A percentile compares a stretch with the other conserved stretches of the same genome.
These are phyloP conservation scores for Imbricaverruca yamaguchii DNA, from an alignment of 2,888 invertebrate species.

Conservation along the genomic window DNA sequence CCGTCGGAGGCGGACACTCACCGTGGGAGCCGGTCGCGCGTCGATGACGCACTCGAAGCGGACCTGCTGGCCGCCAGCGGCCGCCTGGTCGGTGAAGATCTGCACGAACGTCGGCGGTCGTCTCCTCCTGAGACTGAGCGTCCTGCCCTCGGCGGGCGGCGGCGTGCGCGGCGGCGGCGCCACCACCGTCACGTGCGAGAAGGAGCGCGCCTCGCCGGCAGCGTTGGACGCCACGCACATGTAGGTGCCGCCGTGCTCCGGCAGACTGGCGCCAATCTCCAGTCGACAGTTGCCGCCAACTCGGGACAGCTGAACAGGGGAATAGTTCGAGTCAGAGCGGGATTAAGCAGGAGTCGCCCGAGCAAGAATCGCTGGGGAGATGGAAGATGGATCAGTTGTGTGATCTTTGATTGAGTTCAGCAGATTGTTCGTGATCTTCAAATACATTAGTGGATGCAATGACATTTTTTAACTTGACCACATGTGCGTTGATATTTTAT, in stretches of 20 bases:
- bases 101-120: slow-evolving; percentile 58
- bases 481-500: too few relatives aligned
- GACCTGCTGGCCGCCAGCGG: slow-evolving; percentile 62
- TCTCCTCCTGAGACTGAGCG: slow-evolving; percentile 6
- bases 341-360: too few relatives aligned
- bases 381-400: too few relatives aligned
- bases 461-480: too few relatives aligned
- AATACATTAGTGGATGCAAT: too few relatives aligned
- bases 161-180: slow-evolving; percentile 29
- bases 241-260: slow-evolving; percentile 69
- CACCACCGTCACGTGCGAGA: slow-evolving; percentile 30
- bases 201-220: slow-evolving; percentile 59
- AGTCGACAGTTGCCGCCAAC: not conserved
- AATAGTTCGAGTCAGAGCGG: not conserved
- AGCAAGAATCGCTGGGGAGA: too few relatives aligned
- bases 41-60: slow-evolving; percentile 58
- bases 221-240: slow-evolving; percentile 58
- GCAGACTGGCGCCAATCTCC: slow-evolving; percentile 57
- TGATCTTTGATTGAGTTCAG: too few relatives aligned
- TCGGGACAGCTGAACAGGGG: slow-evolving; percentile 7
- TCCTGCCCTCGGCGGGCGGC: slow-evolving; percentile 37
- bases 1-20: slow-evolving; percentile 38
- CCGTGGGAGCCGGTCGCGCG: slow-evolving; percentile 58
- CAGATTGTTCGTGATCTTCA: too few relatives aligned
- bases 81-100: slow-evolving; percentile 60